Evolutionary conservation across 2,113 vertebrate genomes (phyloP).

Genomic region (Gobius niger): DNA sequence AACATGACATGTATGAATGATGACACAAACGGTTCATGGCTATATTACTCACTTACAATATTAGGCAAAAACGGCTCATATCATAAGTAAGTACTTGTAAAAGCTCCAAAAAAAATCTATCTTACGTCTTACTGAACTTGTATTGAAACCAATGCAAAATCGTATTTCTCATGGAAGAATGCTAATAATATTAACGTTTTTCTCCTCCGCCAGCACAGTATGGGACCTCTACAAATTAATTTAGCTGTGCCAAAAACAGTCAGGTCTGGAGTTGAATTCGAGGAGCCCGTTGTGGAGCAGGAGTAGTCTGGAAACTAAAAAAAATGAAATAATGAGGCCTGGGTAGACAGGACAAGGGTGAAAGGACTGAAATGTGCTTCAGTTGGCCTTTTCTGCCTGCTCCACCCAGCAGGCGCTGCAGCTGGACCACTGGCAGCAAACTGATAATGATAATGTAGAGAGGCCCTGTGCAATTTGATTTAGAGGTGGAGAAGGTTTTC

Average conservation of each 20-base stretch:
- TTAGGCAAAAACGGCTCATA: too few relatives aligned
- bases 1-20: too few relatives aligned
- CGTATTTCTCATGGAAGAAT: not conserved
- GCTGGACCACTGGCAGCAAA: conserved; percentile 25
- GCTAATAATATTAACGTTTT: conserved; percentile 12
- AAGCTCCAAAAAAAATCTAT: not conserved
- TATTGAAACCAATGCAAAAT: not conserved
- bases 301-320: conserved; percentile 24
- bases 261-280: not conserved
- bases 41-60: too few relatives aligned
- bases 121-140: not conserved
- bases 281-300: conserved; percentile 19
- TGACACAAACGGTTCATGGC: too few relatives aligned
- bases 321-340: conserved; percentile 42
- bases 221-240: conserved; percentile 29
- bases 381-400: conserved; percentile 23
- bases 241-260: conserved; percentile 21
- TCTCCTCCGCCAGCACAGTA: not conserved
- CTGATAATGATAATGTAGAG: conserved; percentile 27
- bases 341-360: conserved; percentile 33
- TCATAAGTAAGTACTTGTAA: too few relatives aligned
- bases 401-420: conserved; percentile 17
- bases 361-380: conserved; percentile 37
- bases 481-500: not conserved
- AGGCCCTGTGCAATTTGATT: not conserved